These are phyloP conservation scores for Rattus rattus DNA, from an alignment of 2,113 vertebrate genomes.

Conservation along the genomic window DNA sequence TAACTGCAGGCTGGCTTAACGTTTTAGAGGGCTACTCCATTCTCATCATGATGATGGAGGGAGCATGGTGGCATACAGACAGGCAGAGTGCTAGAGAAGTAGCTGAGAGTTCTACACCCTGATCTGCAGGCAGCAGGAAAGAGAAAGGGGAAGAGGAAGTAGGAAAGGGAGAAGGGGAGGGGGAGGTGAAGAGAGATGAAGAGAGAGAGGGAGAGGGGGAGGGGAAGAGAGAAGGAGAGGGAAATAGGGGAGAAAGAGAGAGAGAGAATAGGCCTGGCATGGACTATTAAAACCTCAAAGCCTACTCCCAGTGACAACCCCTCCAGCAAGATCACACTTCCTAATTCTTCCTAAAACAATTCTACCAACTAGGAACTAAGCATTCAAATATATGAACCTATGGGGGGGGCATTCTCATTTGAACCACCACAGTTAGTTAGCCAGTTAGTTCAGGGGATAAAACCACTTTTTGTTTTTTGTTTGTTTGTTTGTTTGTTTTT, in stretches of 20 bases:
- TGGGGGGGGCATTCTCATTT: not conserved
- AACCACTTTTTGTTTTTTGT: not conserved
- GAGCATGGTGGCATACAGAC: not conserved
- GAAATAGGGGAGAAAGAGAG: not conserved
- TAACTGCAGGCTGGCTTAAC: not conserved
- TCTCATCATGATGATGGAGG: not conserved
- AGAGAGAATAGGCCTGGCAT: not conserved
- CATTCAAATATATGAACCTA: not conserved
- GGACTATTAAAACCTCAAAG: not conserved
- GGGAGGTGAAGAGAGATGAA: not conserved
- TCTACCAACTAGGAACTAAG: not conserved
- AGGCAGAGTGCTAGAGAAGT: not conserved
- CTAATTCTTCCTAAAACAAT: not conserved
- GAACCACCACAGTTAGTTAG: not conserved
- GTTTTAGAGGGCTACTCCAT: not conserved
- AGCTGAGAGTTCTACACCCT: not conserved
- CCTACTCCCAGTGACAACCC: not conserved
- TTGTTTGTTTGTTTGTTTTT: no score
- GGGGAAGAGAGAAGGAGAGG: fast-evolving
- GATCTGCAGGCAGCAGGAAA: not conserved
- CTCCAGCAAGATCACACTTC: not conserved
- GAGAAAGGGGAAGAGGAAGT: not conserved
- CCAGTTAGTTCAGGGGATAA: not conserved
- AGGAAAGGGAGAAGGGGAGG: not conserved
- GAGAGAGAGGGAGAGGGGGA: not conserved